Evolutionary conservation across 2,888 invertebrate species (phyloP).

Genomic region (Seladonia tumulorum): DNA sequence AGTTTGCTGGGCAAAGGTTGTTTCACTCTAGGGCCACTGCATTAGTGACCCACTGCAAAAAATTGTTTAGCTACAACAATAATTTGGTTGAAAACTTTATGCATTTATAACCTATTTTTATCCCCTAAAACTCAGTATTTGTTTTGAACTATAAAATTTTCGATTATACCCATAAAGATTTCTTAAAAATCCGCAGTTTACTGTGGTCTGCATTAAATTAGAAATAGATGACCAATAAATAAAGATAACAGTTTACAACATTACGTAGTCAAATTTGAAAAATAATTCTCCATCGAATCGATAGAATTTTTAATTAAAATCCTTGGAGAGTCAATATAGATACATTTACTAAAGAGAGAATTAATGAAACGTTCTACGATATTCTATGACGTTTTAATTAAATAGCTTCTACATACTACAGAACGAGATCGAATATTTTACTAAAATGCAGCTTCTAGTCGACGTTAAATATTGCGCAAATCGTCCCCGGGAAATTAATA

Average conservation of each 20-base stretch:
- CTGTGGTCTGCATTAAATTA: too few relatives aligned
- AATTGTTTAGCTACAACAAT: neutral
- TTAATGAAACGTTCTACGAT: neutral
- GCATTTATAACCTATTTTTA: neutral
- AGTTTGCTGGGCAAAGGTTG: neutral
- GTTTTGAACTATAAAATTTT: neutral
- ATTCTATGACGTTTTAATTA: slow-evolving; percentile 6
- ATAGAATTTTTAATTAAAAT: slow-evolving; percentile 26
- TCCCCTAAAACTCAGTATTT: neutral
- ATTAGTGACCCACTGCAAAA: neutral
- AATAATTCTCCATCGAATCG: slow-evolving; percentile 12
- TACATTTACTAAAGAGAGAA: neutral
- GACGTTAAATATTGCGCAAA: slow-evolving; percentile 3
- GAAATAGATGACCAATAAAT: too few relatives aligned
- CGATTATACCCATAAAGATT: neutral
- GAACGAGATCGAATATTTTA: neutral
- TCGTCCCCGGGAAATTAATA: neutral
- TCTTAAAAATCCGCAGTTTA: too few relatives aligned
- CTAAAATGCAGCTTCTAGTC: neutral
- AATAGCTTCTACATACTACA: neutral
- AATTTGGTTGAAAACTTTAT: neutral
- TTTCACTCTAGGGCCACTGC: neutral
- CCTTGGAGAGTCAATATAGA: neutral
- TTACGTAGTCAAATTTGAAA: neutral
- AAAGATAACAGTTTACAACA: too few relatives aligned